Percentiles rank a stretch among this genome's conserved stretches.
Conservation (phyloP, 2,888 invertebrate genomes). For the Cotesia congregata region DNA sequence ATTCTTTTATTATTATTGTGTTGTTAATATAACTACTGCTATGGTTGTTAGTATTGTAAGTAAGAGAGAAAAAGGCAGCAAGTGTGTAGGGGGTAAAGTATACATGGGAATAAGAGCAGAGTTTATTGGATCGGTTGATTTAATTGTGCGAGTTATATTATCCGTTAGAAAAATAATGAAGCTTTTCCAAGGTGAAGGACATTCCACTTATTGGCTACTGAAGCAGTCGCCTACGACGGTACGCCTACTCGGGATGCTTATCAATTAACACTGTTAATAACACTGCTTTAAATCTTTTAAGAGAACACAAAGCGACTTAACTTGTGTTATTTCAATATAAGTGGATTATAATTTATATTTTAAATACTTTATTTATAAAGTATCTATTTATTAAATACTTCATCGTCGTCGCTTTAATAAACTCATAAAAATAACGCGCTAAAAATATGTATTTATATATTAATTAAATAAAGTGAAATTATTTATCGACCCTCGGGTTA, state of each 20-base stretch:
- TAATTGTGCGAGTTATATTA: background rate
- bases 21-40: background rate
- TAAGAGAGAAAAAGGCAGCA: background rate
- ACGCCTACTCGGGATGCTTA: slow-evolving; percentile 3
- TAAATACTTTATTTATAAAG: background rate
- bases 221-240: background rate
- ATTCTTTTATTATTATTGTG: background rate
- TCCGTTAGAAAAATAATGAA: background rate
- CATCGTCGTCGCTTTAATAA: background rate
- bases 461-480: no score
- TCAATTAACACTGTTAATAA: background rate
- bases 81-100: background rate
- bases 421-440: background rate
- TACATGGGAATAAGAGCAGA: background rate
- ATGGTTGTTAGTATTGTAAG: background rate
- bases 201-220: background rate
- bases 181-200: slow-evolving; percentile 23
- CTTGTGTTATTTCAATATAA: background rate
- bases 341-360: background rate
- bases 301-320: background rate
- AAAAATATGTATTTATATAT: background rate
- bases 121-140: background rate
- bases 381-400: background rate
- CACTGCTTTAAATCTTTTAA: background rate
- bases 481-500: background rate